Base-by-base conservation (phyloP, 2,113 vertebrate genomes). In the Bagarius yarrelli region DNA sequence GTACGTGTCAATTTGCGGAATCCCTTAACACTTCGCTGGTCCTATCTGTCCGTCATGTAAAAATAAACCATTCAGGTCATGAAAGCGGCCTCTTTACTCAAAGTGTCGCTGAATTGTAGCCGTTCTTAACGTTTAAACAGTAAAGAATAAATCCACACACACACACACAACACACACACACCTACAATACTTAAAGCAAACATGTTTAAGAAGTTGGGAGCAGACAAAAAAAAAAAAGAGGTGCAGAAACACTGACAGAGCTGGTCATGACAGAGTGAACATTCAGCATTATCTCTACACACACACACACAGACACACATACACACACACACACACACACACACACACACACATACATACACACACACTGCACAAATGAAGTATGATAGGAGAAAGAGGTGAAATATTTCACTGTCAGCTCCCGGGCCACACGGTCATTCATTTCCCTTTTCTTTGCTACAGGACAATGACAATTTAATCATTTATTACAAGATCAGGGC, bases 391-490 rank as follows among this genome's bases (percentile, higher is more conserved):
- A 93, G 94, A 94, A 93, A 93, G 94, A 91, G 91, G 93, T 91
- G 91, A 94, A 96, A 98, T 98, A 97, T 97, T 96, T 98, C 96
- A 98, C 95, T 97, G 96, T 97, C 96, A 98, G 88, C 88, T 88
- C 87, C 89, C 85, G 90, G 90, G 85, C 85, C 91, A 90, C 90
- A 91, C 88, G 79, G 89, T 94, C 93, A 96, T 97, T 95, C 94
- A 94, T 98, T 96, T 94, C 94, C 87, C 92, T 92, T 40, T 67
- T 88, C 86, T 88, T 87, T 90, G 92, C 91, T 93, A 93, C 93
- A 92, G 91, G 94, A 96, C 94, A 94, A 95, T 93, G 93, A 95
- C 95, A 93, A 95, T 96, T 95, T 95, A 94, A 96, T 95, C 94
- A 95, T 95, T 94, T 94, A 92, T 94, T 92, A 94, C 90, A 92